Evolutionary conservation across 1,140 invertebrate genomes (phyloP), one percentile per base, ranked within the genome.

Genomic region (Scaptomyza hsui): DNA sequence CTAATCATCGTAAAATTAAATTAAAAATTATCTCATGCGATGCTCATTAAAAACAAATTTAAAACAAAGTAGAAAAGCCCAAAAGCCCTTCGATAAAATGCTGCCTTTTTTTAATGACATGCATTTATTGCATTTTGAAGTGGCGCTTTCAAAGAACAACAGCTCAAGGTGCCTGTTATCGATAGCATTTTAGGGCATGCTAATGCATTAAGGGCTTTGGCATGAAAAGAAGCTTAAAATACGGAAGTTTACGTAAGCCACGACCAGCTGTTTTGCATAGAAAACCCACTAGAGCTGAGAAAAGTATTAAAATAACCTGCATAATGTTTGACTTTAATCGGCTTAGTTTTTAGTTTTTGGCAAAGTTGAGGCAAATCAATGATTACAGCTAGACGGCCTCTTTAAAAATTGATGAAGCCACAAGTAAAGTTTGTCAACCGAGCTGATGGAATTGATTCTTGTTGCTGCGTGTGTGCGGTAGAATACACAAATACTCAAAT

Each of bases 351-450:
- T 48, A 74, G 67, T 63, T 74, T 32, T 35, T 12, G 6, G 32
- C 41, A 53, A 61, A 74, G 32, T 74, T 69, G 51, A 5, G 65
- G 71, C 45, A 62, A 62, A 70, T 57, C 64, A 70, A 74, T 74
- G 72, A 70, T 69, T 37, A 55, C 44, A 69, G 52, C 49, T 32
- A 70, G 16, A 29, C 65, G 32, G 32, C 13, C 16, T 62, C 37
- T 39, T 74, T 74, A 70, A 74, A 74, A 74, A 74, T 74, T 52
- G 44, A 74, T 63, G n/a, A 19, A 15, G 52, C 44, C 71, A 68
- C 56, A 63, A 52, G 37, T 48, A 56, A 74, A 74, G 57, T 69
- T 72, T 57, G 42, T 72, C 56, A 75, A 60, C 62, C 18, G 26
- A 21, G 44, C 26, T 32, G 18, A 5, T 4, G 5, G 10, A 15